Conservation (phyloP, 2,888 invertebrate species). For the Lasioglossum figueresi region DNA sequence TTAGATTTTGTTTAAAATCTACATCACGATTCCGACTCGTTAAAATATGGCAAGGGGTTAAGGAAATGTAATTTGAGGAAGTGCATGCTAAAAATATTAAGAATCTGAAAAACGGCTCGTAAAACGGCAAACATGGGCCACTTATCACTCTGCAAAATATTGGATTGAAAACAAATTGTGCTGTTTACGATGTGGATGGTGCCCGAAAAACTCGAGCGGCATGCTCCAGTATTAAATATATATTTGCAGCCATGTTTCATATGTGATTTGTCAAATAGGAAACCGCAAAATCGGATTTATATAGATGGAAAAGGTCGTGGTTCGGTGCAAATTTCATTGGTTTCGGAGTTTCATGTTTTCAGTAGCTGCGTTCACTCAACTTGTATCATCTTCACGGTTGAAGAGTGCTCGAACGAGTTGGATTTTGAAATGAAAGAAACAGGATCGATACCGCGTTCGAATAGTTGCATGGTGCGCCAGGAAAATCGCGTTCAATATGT, state of each 20-base stretch:
- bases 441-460: slow-evolving; percentile 47
- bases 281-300: slow-evolving; percentile 12
- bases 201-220: background rate
- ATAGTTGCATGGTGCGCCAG: slow-evolving; percentile 42
- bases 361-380: slow-evolving; percentile 29
- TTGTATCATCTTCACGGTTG: slow-evolving; percentile 52
- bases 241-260: background rate
- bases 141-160: background rate
- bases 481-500: slow-evolving; percentile 55
- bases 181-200: background rate
- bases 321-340: slow-evolving; percentile 16
- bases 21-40: too few species aligned
- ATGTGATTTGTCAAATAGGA: slow-evolving; percentile 15
- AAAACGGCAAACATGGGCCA: background rate
- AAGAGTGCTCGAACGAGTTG: slow-evolving; percentile 41
- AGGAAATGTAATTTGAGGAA: background rate
- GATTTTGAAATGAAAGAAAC: slow-evolving; percentile 57
- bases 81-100: background rate
- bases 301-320: slow-evolving; percentile 10
- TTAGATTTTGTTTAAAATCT: too few species aligned
- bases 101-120: background rate
- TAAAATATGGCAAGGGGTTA: too few species aligned
- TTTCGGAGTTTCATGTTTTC: slow-evolving; percentile 14
- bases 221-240: background rate
- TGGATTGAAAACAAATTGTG: background rate